phyloP scores from a whole-genome alignment of 2,888 invertebrate species.

The Cephonodes hylas region DNA sequence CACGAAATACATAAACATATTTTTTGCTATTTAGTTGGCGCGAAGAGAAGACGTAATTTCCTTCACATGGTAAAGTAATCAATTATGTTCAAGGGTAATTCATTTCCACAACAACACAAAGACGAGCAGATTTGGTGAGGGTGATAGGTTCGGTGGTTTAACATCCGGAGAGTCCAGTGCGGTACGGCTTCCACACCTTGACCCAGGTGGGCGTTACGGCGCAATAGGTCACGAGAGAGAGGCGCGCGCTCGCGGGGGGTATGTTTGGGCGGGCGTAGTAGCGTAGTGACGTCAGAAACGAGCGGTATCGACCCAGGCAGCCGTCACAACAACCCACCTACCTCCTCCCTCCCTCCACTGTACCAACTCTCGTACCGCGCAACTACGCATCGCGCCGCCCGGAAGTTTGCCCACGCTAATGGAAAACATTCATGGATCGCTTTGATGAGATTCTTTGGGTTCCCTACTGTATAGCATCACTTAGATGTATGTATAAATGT shows the following conservation, averaged over 20 bases:
- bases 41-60: not conserved
- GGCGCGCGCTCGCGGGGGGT: constrained; percentile 49
- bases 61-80: not conserved
- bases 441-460: constrained; percentile 47
- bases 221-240: constrained; percentile 72
- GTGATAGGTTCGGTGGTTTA: constrained; percentile 9
- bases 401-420: constrained; percentile 63
- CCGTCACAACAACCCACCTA: constrained; percentile 71
- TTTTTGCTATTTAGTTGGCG: not conserved
- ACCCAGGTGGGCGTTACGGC: constrained; percentile 75
- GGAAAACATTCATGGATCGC: constrained; percentile 57
- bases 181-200: constrained; percentile 69
- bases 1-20: not conserved
- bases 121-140: not conserved
- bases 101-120: not conserved
- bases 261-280: constrained; percentile 79
- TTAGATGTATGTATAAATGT: constrained; percentile 22
- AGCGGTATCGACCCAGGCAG: constrained; percentile 67
- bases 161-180: constrained; percentile 50
- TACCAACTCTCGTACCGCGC: constrained; percentile 32
- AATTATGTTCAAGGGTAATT: not conserved
- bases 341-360: constrained; percentile 22
- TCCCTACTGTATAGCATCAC: constrained; percentile 23
- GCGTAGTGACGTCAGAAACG: constrained; percentile 78
- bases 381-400: constrained; percentile 72